Evolutionary conservation across 2,888 invertebrate species (phyloP), one percentile per base, ranked within the genome.

Genomic region (Dascillus cervinus): DNA sequence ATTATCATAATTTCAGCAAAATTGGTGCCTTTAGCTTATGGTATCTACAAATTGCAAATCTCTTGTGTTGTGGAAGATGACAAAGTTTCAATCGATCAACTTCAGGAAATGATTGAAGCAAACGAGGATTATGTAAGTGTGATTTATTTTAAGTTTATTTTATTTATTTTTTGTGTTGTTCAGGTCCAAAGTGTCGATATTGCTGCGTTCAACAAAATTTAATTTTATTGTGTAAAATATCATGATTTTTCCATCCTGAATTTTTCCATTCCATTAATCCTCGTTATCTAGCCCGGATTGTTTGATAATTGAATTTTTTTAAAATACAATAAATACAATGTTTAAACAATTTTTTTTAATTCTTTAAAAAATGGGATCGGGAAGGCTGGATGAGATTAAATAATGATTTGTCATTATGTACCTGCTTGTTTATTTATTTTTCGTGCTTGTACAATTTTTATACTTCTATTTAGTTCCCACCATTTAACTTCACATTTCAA

Each of bases 191-290:
- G 89, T 58, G 85, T 92, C 29, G 94, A 94, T 61, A 86, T 95
- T 55, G 92, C 90, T 41, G 92, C 94, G 41, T 96, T 96, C 67
- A 92, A 94, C 67, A 92, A 94, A 71, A 82, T 89, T 50, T 89
- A 77, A 17, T 17, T 6, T 17, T 4, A 17, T 6, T 17, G 17
- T 6, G 4, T 17, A 17, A 8, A 17, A 6, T 17, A 8, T 17
- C 17, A 17, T 6, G 4, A 17, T n/a, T n/a, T n/a, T n/a, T n/a
- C n/a, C n/a, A n/a, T n/a, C n/a, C n/a, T n/a, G n/a, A n/a, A n/a
- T n/a, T n/a, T n/a, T n/a, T n/a, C n/a, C n/a, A n/a, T n/a, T n/a
- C n/a, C n/a, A n/a, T n/a, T n/a, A n/a, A n/a, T n/a, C n/a, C n/a
- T n/a, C n/a, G n/a, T n/a, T n/a, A n/a, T n/a, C n/a, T n/a, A n/a